Evolutionary conservation across 2,888 invertebrate genomes (phyloP), one percentile per base, ranked within the genome.

Genomic region (Eristalis tenax): DNA sequence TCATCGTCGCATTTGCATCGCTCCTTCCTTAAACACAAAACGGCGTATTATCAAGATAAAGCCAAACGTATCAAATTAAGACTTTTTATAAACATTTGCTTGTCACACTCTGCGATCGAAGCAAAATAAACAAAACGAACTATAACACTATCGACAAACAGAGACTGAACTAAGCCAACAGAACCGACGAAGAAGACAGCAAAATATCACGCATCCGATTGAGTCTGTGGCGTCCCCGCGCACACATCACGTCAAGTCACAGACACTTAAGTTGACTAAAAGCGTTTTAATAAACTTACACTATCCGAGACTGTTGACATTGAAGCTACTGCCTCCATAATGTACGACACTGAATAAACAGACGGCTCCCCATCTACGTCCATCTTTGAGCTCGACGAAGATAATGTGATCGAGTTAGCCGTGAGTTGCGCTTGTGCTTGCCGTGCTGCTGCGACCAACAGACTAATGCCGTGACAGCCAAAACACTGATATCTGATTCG

Each of bases 321-420:
- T 66, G 70, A 66, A 5, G 78, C 10, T 26, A 83, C 66, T 64
- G 83, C 70, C 26, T 86, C 86, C 15, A 86, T 65, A 43, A 83
- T 63, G 70, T 83, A 86, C 57, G 86, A 86, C 40, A 86, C 78
- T 2, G 86, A 86, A 23, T 79, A 86, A 63, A 86, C 18, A 68
- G 78, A 70, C 13, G 83, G 83, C 43, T 86, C 83, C 18, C 32
- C 35, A 3, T 86, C 83, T 23, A 23, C 28, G 4, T 83, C 70
- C 86, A 86, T 86, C 56, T 15, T 81, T 13, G 64, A 13, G 28
- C 28, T 22, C 23, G 38, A 28, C 3, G 18, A 18, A 50, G 18
- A 50, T n/a, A 50, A n/a, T 18, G 50, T 18, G 50, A 50, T 50
- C 50, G 13, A 38, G 38, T 38, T 38, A 38, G 13, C 38, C 50